Evolutionary conservation across 2,797 vertebrate genomes (phyloP).

Genomic region (Orestias chungarensis): DNA sequence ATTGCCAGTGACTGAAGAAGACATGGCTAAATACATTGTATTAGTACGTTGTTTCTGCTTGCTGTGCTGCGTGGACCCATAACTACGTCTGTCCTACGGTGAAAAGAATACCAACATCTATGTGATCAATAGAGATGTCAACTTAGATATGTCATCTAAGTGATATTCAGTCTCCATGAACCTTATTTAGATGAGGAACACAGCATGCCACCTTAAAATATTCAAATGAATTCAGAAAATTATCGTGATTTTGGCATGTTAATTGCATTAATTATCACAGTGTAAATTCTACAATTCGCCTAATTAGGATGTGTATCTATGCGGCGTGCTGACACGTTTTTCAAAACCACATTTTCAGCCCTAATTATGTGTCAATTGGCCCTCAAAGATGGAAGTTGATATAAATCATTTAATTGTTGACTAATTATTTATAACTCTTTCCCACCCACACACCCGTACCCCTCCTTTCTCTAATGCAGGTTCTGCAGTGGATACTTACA

Average conservation of each 20-base stretch:
- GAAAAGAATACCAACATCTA: not conserved
- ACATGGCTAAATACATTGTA: not conserved
- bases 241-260: conserved; percentile 42
- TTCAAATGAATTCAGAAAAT: conserved; percentile 58
- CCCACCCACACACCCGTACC: conserved; percentile 7
- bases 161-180: conserved; percentile 28
- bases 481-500: conserved; percentile 39
- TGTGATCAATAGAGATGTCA: not conserved
- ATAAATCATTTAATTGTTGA: conserved; percentile 40
- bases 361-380: conserved; percentile 55
- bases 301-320: conserved; percentile 50
- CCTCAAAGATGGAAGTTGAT: conserved; percentile 27
- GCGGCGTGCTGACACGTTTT: conserved; percentile 22
- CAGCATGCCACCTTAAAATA: conserved; percentile 39
- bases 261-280: conserved; percentile 62
- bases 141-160: conserved; percentile 1
- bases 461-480: conserved; percentile 39
- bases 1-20: not conserved
- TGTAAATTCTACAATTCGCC: conserved; percentile 48
- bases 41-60: not conserved
- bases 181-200: conserved; percentile 17
- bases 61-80: not conserved
- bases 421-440: conserved; percentile 30
- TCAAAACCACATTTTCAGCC: conserved; percentile 40
- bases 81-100: not conserved